Evolutionary conservation across 2,888 invertebrate species (phyloP), one percentile per base, ranked within the genome.

Genomic region (Melipona bicolor): DNA sequence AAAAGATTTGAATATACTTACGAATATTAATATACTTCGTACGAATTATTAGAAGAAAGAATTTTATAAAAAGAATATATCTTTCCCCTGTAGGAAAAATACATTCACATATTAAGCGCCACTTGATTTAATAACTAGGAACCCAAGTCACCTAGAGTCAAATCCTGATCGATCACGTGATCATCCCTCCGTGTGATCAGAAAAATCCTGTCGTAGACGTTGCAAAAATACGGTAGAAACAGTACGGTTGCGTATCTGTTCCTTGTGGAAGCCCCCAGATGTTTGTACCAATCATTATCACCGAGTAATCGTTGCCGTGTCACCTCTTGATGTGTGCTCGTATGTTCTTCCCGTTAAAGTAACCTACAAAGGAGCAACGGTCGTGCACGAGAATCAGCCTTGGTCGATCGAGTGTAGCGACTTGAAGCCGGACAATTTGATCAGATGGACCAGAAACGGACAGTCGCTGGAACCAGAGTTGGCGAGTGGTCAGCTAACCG

Each of bases 401-500:
- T 94, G 94, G 94, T 89, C 81, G 72, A 94, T 94, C 87, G 90
- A 89, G 68, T 94, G 94, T 87, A 90, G 83, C 71, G 91, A 88
- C 27, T 87, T 93, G 75, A 85, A 89, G 68, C 69, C 86, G 13
- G 86, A 87, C 71, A 88, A 91, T 68, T 77, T 67, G 79, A 90
- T 94, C 85, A 89, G 86, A 73, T 94, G 94, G 94, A 94, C 92
- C 79, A 92, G 92, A 81, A 92, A 94, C 79, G 94, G 92, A 68
- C 88, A 91, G 69, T 85, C 89, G 27, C 84, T 94, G 72, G 90
- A 88, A 64, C 81, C 89, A 24, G 92, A 93, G 69, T 82, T 94
- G 67, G 81, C 91, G 54, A 91, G 90, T 54, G 92, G 92, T 56
- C 88, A 92, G 74, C 84, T 93, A 69, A 77, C 81, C 9, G 90